Conservation (phyloP, 2,113 vertebrate species). For the Bubalus kerabau region DNA sequence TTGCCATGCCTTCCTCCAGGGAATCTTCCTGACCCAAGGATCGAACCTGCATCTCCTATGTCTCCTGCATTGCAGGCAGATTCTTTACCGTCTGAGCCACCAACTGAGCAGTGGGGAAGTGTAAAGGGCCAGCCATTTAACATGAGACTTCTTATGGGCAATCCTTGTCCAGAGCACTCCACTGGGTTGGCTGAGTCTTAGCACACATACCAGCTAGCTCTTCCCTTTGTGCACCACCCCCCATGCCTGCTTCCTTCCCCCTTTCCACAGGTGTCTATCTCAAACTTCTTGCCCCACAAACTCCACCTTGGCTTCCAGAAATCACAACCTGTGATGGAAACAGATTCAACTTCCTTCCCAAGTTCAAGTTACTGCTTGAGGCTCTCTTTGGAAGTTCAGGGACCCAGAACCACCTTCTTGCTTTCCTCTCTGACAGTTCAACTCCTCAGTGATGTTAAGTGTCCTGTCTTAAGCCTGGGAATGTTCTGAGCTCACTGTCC, state of each 20-base stretch:
- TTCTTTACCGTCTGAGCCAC: neutral
- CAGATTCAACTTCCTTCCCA: neutral
- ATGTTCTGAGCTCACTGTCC: constrained; percentile 12
- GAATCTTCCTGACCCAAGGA: neutral
- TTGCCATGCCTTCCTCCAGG: neutral
- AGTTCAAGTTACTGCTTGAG: constrained; percentile 31
- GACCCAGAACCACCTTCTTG: constrained; percentile 17
- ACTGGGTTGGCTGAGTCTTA: neutral
- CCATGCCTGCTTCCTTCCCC: neutral
- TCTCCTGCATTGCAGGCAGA: neutral
- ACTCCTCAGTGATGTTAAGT: neutral
- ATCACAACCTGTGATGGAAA: neutral
- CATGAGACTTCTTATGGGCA: neutral
- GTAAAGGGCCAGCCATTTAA: neutral
- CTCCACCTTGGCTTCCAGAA: neutral
- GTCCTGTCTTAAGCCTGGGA: constrained; percentile 31
- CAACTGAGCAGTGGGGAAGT: neutral
- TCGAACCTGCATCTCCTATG: neutral
- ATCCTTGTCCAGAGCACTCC: neutral
- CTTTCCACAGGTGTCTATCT: neutral
- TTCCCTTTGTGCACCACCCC: rapidly evolving
- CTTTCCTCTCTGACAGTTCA: constrained; percentile 10
- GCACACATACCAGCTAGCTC: neutral
- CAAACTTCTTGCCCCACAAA: neutral
- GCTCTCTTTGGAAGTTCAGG: constrained; percentile 35